A percentile compares a stretch with the other conserved stretches of the same genome.
Conservation (phyloP, 2,888 invertebrate genomes). For the Ectemnius continuus region DNA sequence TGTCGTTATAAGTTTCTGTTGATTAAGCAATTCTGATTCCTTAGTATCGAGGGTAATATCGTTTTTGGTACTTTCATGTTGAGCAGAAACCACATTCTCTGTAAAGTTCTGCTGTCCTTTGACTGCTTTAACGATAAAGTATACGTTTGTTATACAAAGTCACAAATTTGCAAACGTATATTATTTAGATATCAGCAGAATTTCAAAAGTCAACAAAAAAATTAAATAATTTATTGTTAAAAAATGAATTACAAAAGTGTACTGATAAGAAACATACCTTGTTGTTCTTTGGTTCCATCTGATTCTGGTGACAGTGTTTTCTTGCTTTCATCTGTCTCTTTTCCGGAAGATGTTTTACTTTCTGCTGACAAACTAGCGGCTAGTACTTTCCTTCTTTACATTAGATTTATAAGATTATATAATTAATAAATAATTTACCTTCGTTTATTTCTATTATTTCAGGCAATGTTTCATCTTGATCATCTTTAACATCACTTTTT, state of each 20-base stretch:
- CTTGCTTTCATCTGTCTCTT: too few species aligned
- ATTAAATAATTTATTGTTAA: constrained; percentile 1
- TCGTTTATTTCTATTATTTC: constrained; percentile 26
- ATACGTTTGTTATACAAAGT: constrained; percentile 15
- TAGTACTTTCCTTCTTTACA: neutral
- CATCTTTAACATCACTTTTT: constrained; percentile 12
- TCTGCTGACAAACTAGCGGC: too few species aligned
- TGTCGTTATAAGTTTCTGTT: constrained; percentile 13
- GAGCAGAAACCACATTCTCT: neutral
- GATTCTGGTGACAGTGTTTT: too few species aligned
- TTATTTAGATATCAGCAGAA: neutral
- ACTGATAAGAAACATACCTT: too few species aligned
- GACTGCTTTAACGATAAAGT: constrained; percentile 29
- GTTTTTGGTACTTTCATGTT: neutral
- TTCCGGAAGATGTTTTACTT: too few species aligned
- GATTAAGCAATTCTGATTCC: neutral
- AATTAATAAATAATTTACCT: constrained; percentile 15
- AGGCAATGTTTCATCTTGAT: constrained; percentile 30
- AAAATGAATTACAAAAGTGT: too few species aligned
- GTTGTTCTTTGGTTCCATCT: too few species aligned
- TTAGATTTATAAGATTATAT: neutral
- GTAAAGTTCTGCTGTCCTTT: neutral
- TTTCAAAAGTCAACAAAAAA: neutral
- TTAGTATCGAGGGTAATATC: constrained; percentile 10
- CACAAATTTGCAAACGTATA: neutral